Evolutionary conservation across 2,797 vertebrate species (phyloP), one percentile per base, ranked within the genome.

Genomic region (Artibeus lituratus): DNA sequence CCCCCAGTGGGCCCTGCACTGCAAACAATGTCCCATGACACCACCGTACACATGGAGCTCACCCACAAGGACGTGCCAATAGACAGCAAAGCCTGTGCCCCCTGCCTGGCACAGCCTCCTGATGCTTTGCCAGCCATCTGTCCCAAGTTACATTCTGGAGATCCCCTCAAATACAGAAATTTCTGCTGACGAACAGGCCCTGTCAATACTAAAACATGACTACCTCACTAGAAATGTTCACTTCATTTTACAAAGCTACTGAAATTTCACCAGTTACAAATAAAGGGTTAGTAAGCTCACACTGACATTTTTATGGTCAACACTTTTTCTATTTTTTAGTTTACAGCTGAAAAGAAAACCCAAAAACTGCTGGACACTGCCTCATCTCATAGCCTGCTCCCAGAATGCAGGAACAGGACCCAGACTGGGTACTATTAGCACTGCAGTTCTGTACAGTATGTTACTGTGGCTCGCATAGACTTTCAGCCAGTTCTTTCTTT

Each of bases 351-450:
- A 6, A 22, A 24, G 24, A 55, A 44, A 44, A 44, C 44, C 21
- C 9, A 55, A 86, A 29, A 35, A 47, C 21, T 73, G 1, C 35
- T 5, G 14, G 22, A 44, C 22, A 49, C 44, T 10, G 10, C 37
- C 82, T 88, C 65, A 72, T 11, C 32, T 59, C 47, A 19, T 1
- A 53, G 19, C 37, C 37, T 90, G 10, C 26, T 15, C 14, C 53
- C 65, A 59, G 37, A 78, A 93, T 8, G 42, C 5, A 67, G 22
- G 32, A 49, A 57, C 1, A 24, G 29, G 47, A 62, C 35, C 22
- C 18, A 14, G 18, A 7, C 51, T 0, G 3, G 9, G 10, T 2
- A 2, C 22, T 51, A 9, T 39, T 8, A 16, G 32, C 0, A 9
- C 55, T 69, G 7, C 10, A n/a, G 55, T 16, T 26, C 35, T 69